Evolutionary conservation across 2,888 invertebrate genomes (phyloP), one percentile per base, ranked within the genome.

Genomic region (Pachliopta kotzebuea): DNA sequence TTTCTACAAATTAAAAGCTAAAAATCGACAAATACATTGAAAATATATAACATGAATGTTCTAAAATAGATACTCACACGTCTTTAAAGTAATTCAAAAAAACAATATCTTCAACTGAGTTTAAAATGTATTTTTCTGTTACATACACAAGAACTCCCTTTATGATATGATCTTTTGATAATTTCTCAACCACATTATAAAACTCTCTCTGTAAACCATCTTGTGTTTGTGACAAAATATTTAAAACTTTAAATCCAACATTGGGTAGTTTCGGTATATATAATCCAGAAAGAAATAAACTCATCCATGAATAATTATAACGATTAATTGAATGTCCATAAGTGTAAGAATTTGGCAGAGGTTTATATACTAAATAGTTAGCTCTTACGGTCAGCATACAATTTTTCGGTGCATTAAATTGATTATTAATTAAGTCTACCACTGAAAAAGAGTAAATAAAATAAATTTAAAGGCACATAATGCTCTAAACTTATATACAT

Each of bases 111-210:
- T 87, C 85, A 61, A 83, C 80, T 29, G 83, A 76, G 69, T 85
- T 81, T 50, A 90, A 70, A 6, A 90, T 72, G 62, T 83, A 90
- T 68, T 84, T 88, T 63, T 88, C 89, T n/a, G 88, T 89, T 1
- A 88, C 85, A 80, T 85, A 90, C 14, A 87, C 85, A 23, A 91
- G 65, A 17, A 83, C 75, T 1, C 88, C 91, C 72, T 90, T 91
- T 17, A 91, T 77, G 18, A 81, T 78, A 59, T 75, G 73, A 31
- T 79, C 78, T 67, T 80, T 74, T 7, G 83, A 73, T 59, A 90
- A 65, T 50, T 78, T 73, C 52, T 83, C 74, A 20, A 86, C 70
- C 9, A 76, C 71, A 70, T 77, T 75, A 72, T 74, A 81, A 71
- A 81, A 82, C 9, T 78, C 77, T 49, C 75, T 72, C 63, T 82